phyloP scores from a whole-genome alignment of 2,888 invertebrate species.

The Synergus itoensis region DNA sequence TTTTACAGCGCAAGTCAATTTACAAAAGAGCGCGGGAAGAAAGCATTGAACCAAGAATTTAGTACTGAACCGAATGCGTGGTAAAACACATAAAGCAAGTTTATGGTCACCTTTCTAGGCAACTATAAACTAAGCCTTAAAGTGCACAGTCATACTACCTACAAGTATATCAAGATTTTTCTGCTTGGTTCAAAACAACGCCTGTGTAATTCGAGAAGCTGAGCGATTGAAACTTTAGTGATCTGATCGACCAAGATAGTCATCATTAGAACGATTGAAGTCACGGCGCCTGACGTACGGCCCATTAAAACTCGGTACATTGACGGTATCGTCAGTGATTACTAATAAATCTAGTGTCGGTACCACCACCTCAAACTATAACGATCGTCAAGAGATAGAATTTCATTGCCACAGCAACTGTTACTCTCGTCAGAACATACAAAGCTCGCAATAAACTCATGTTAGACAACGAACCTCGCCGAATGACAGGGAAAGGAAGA shows the following conservation, averaged over 20 bases:
- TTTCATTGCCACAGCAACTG: slow-evolving; percentile 57
- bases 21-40: slow-evolving; percentile 30
- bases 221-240: slow-evolving; percentile 55
- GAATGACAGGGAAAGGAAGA: slow-evolving; percentile 13
- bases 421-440: slow-evolving; percentile 50
- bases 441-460: slow-evolving; percentile 10
- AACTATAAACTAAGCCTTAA: slow-evolving; percentile 19
- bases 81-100: slow-evolving; percentile 34
- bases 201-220: slow-evolving; percentile 39
- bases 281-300: slow-evolving; percentile 56
- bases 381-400: slow-evolving; percentile 59
- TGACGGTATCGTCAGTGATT: slow-evolving; percentile 58
- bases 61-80: slow-evolving; percentile 30
- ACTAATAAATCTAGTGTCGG: slow-evolving; percentile 58
- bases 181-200: slow-evolving; percentile 24
- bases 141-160: slow-evolving; percentile 32
- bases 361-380: slow-evolving; percentile 48
- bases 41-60: slow-evolving; percentile 25
- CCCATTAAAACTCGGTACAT: slow-evolving; percentile 59
- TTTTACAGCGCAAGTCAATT: slow-evolving; percentile 23
- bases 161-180: slow-evolving; percentile 37
- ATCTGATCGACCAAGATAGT: slow-evolving; percentile 52
- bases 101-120: slow-evolving; percentile 26
- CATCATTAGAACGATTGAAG: slow-evolving; percentile 56
- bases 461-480: slow-evolving; percentile 13